Percentiles rank a stretch among this genome's conserved stretches.
These are phyloP conservation scores for Eretmochelys imbricata DNA, from an alignment of 2,113 vertebrate species.

Conservation along the genomic window DNA sequence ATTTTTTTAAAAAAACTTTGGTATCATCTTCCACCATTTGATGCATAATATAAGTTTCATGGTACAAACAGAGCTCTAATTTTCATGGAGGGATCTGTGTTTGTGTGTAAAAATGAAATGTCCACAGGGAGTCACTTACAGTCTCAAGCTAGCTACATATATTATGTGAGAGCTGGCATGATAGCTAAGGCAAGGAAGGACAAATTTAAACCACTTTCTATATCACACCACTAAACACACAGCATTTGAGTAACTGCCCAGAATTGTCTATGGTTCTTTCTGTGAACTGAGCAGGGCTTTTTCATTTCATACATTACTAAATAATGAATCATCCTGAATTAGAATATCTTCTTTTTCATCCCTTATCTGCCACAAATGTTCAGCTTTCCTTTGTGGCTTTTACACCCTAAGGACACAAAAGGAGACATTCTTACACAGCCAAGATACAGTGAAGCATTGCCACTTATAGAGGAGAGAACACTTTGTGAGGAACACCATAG, in stretches of 20 bases:
- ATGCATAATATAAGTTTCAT: not conserved
- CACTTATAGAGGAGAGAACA: not conserved
- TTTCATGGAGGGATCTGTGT: not conserved
- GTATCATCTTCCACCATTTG: not conserved
- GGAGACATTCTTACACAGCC: not conserved
- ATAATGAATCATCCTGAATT: slow-evolving; percentile 19
- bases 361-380: slow-evolving; percentile 47
- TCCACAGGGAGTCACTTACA: not conserved
- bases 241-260: not conserved
- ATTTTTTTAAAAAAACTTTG: not conserved
- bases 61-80: not conserved
- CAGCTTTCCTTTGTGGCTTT: slow-evolving; percentile 32
- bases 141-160: not conserved
- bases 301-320: not conserved
- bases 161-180: not conserved
- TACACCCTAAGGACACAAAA: slow-evolving; percentile 40
- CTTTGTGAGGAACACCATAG: slow-evolving; percentile 31
- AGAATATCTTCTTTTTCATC: slow-evolving; percentile 15
- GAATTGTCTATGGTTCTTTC: not conserved
- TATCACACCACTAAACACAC: slow-evolving; percentile 18
- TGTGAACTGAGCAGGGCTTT: not conserved
- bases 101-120: not conserved
- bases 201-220: not conserved
- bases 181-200: not conserved
- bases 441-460: slow-evolving; percentile 44